Conservation (phyloP, 2,113 vertebrate species). For the Psettodes erumei region DNA sequence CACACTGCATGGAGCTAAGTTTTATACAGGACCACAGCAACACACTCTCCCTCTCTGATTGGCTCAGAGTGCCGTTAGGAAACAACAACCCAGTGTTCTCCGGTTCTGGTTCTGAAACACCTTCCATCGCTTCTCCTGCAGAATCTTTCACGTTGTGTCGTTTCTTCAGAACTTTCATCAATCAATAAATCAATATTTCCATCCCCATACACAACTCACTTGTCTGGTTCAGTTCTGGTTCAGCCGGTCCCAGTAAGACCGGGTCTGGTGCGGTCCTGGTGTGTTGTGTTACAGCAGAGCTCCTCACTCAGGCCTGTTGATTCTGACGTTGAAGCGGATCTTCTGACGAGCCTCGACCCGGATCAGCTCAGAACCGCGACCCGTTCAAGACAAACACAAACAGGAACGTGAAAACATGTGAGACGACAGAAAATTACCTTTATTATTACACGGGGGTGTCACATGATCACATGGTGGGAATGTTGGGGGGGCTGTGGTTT, state of each 20-base stretch:
- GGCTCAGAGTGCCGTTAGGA: slow-evolving; percentile 25
- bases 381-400: too few relatives aligned
- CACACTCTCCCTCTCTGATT: slow-evolving; percentile 29
- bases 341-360: background rate
- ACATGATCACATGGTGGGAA: too few relatives aligned
- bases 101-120: slow-evolving; percentile 23
- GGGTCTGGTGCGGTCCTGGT: background rate
- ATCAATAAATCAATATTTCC: background rate
- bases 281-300: too few relatives aligned
- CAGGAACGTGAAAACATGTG: too few relatives aligned
- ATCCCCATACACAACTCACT: background rate
- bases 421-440: too few relatives aligned
- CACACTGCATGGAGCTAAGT: slow-evolving; percentile 15
- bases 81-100: background rate
- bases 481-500: too few relatives aligned
- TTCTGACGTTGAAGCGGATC: too few relatives aligned
- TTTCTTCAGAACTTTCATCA: too few relatives aligned
- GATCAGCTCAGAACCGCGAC: background rate
- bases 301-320: too few relatives aligned
- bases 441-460: too few relatives aligned
- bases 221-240: background rate
- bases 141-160: background rate
- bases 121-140: background rate
- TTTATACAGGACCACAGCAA: slow-evolving; percentile 4
- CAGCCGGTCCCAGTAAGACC: too few relatives aligned